Percentiles rank a stretch among this genome's conserved stretches.
These are phyloP conservation scores for Aphelenchoides avenae DNA, from an alignment of 1,140 invertebrate genomes.

Conservation along the genomic window DNA sequence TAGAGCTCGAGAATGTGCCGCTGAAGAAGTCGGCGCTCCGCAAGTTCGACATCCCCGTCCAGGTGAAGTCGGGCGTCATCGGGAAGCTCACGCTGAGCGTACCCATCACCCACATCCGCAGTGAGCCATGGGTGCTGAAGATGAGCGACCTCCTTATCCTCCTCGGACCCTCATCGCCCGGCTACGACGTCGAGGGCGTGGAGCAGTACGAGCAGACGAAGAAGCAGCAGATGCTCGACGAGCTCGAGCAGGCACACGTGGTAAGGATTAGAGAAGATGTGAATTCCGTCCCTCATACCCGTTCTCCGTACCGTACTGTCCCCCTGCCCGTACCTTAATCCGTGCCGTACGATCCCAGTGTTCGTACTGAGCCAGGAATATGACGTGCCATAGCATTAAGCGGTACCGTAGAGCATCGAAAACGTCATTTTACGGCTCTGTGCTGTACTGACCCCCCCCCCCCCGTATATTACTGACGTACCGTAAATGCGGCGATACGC, in stretches of 20 bases:
- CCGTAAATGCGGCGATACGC: too few relatives aligned
- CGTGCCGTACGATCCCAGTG: too few relatives aligned
- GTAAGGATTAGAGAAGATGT: too few relatives aligned
- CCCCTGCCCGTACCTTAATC: too few relatives aligned
- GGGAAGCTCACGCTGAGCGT: constrained; percentile 88
- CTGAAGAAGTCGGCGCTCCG: constrained; percentile 88
- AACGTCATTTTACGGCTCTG: too few relatives aligned
- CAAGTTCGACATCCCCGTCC: constrained; percentile 81
- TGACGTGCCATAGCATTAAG: too few relatives aligned
- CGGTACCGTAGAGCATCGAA: too few relatives aligned
- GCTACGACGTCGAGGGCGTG: constrained; percentile 77
- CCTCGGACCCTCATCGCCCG: constrained; percentile 68
- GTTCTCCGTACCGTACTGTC: too few relatives aligned
- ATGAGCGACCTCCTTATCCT: constrained; percentile 88
- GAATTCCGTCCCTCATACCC: too few relatives aligned
- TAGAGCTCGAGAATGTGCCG: constrained; percentile 93
- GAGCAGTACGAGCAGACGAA: constrained; percentile 73
- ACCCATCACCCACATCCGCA: constrained; percentile 78
- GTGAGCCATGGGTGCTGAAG: constrained; percentile 88
- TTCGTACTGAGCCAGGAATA: too few relatives aligned
- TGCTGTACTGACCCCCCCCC: too few relatives aligned
- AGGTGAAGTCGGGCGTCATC: constrained; percentile 82
- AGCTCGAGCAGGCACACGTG: constrained; percentile 80
- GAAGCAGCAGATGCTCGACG: constrained; percentile 77
- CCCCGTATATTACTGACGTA: too few relatives aligned